Percentiles rank a stretch among this genome's conserved stretches.
Conservation (phyloP, 1,140 invertebrate species). For the Drosophila insularis region DNA sequence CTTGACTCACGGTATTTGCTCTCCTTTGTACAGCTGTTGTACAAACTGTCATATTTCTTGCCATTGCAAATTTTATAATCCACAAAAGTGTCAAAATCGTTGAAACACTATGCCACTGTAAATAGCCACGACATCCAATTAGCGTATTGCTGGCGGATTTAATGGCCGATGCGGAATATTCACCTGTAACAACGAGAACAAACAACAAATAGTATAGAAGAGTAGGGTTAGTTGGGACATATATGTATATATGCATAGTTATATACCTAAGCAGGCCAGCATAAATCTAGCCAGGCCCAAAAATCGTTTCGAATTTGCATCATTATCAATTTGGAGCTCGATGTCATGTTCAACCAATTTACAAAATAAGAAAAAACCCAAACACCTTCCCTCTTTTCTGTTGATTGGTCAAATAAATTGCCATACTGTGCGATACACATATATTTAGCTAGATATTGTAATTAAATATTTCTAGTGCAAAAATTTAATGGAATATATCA, state of each 20-base stretch:
- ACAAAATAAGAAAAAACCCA: conserved; percentile 10
- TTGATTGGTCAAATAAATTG: conserved; percentile 58
- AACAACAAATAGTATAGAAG: conserved; percentile 26
- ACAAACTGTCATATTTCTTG: conserved; percentile 51
- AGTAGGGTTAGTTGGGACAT: conserved; percentile 18
- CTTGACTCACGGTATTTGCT: conserved; percentile 2
- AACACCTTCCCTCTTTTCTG: conserved; percentile 10
- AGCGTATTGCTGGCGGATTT: conserved; percentile 72
- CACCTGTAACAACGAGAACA: conserved; percentile 58
- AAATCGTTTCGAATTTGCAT: conserved; percentile 24
- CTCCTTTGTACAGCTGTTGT: conserved; percentile 24
- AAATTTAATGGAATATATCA: conserved; percentile 51
- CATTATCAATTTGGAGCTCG: conserved; percentile 38
- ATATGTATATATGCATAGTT: background rate
- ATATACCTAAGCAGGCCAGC: conserved; percentile 10
- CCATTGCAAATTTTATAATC: conserved; percentile 74
- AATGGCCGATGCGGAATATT: conserved; percentile 82
- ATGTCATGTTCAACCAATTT: conserved; percentile 22
- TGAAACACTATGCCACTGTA: conserved; percentile 66
- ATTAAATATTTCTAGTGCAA: conserved; percentile 70
- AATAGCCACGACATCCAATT: conserved; percentile 75
- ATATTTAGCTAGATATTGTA: conserved; percentile 40
- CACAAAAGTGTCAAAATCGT: conserved; percentile 75
- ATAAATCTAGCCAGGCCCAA: conserved; percentile 22
- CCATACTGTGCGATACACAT: background rate